A percentile compares a stretch with the other conserved stretches of the same genome.
Conservation (phyloP, 2,888 invertebrate genomes). For the Synanthedon tipuliformis region DNA sequence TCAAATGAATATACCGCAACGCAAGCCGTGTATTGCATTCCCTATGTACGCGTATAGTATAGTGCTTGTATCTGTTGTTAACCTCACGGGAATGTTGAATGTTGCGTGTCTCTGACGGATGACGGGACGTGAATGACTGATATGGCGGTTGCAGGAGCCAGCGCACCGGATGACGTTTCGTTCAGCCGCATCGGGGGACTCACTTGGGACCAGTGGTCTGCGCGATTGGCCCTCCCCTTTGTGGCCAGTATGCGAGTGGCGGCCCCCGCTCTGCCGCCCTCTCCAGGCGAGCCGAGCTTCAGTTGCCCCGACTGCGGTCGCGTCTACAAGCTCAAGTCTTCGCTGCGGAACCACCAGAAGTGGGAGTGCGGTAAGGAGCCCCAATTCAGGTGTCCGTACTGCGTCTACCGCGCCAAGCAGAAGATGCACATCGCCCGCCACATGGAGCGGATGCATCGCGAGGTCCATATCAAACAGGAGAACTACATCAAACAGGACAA, state of each 20-base stretch:
- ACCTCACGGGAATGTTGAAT: slow-evolving; percentile 50
- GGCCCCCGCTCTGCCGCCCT: slow-evolving; percentile 26
- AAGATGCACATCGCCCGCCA: slow-evolving; percentile 87
- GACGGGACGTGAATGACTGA: slow-evolving; percentile 11
- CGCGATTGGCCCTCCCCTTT: slow-evolving; percentile 79
- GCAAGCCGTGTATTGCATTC: too few relatives aligned
- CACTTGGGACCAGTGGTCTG: slow-evolving; percentile 81
- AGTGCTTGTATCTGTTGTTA: slow-evolving; percentile 54
- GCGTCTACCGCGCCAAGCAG: slow-evolving; percentile 86
- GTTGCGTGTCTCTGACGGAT: slow-evolving; percentile 22
- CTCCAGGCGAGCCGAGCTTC: slow-evolving; percentile 71
- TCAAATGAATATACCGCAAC: too few relatives aligned
- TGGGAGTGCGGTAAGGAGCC: slow-evolving; percentile 90
- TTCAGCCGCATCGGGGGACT: slow-evolving; percentile 77
- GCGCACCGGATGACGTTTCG: slow-evolving; percentile 73
- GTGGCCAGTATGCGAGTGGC: slow-evolving; percentile 71
- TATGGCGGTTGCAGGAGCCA: slow-evolving; percentile 40
- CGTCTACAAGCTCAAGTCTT: slow-evolving; percentile 88
- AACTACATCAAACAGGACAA: slow-evolving; percentile 62
- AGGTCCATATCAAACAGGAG: slow-evolving; percentile 67
- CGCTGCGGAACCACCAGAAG: slow-evolving; percentile 84
- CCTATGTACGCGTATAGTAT: slow-evolving; percentile 41
- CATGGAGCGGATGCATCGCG: slow-evolving; percentile 86
- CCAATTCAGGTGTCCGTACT: slow-evolving; percentile 84
- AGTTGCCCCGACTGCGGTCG: slow-evolving; percentile 86